These are phyloP conservation scores for Geotrypetes seraphini DNA, from an alignment of 2,797 vertebrate species.

Conservation along the genomic window DNA sequence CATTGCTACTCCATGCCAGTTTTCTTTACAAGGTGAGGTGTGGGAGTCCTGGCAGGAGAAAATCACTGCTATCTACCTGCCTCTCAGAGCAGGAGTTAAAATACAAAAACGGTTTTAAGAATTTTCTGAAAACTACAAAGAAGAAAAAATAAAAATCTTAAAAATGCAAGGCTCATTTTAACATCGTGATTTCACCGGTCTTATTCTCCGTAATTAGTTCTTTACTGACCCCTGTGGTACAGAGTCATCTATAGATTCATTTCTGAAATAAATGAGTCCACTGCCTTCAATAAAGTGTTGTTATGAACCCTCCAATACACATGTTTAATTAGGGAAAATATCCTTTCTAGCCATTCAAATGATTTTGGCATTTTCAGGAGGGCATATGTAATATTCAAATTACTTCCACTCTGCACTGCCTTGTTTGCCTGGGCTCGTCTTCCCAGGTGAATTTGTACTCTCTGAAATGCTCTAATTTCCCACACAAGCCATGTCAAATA, in stretches of 20 bases:
- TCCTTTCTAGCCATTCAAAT: conserved; percentile 89
- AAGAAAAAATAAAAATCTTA: too few relatives aligned
- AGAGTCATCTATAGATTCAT: conserved; percentile 7
- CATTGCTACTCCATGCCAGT: too few relatives aligned
- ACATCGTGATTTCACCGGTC: background rate
- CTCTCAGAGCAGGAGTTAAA: too few relatives aligned
- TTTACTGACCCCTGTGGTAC: conserved; percentile 18
- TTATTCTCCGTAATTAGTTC: conserved; percentile 11
- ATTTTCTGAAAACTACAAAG: too few relatives aligned
- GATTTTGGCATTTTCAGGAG: conserved; percentile 87
- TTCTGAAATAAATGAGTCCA: conserved; percentile 13
- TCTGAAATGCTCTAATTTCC: conserved; percentile 89
- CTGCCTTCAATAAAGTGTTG: conserved; percentile 23
- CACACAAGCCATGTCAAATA: conserved; percentile 88
- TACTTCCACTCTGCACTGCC: conserved; percentile 64
- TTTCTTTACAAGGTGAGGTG: too few relatives aligned
- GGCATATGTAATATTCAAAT: conserved; percentile 91
- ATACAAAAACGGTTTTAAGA: too few relatives aligned
- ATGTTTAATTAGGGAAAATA: conserved; percentile 43
- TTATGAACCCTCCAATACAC: conserved; percentile 37
- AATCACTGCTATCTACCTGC: too few relatives aligned
- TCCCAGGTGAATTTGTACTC: conserved; percentile 79
- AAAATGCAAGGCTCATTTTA: too few relatives aligned
- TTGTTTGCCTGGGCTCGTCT: conserved; percentile 54
- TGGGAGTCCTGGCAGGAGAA: too few relatives aligned